phyloP scores from a whole-genome alignment of 2,797 vertebrate genomes.

The Micropoecilia bifurca region DNA sequence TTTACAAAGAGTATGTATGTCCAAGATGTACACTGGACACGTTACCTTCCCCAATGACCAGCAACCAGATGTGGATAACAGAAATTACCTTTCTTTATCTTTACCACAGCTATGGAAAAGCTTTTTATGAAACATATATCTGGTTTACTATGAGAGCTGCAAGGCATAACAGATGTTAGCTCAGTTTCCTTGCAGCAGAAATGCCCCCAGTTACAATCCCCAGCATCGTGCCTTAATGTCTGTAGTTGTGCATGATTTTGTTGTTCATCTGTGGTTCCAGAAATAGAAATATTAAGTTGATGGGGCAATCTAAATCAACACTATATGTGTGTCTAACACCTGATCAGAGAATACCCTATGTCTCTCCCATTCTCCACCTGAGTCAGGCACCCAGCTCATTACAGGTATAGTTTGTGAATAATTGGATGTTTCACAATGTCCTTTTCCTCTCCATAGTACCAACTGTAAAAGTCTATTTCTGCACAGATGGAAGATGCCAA shows the following conservation, averaged over 20 bases:
- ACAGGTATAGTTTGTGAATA: not conserved
- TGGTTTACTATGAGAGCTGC: not conserved
- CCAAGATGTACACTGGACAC: not conserved
- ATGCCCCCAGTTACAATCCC: not conserved
- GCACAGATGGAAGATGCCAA: constrained; percentile 1
- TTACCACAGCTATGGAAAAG: not conserved
- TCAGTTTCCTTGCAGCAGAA: not conserved
- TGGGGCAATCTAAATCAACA: not conserved
- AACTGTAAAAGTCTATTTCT: not conserved
- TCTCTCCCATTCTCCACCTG: not conserved
- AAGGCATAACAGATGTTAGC: not conserved
- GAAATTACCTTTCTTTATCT: not conserved
- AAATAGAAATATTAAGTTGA: not conserved
- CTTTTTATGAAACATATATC: not conserved
- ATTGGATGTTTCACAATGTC: not conserved
- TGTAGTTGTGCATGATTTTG: not conserved
- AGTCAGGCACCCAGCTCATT: not conserved
- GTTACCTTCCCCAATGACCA: not conserved
- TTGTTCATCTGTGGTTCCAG: not conserved
- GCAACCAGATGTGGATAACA: not conserved
- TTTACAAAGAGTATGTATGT: not conserved
- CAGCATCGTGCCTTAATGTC: not conserved
- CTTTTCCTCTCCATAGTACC: not conserved
- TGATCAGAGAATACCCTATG: not conserved
- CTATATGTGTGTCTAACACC: not conserved